These are phyloP conservation scores for Danio albolineatus DNA, from an alignment of 2,797 vertebrate genomes.

Conservation along the genomic window DNA sequence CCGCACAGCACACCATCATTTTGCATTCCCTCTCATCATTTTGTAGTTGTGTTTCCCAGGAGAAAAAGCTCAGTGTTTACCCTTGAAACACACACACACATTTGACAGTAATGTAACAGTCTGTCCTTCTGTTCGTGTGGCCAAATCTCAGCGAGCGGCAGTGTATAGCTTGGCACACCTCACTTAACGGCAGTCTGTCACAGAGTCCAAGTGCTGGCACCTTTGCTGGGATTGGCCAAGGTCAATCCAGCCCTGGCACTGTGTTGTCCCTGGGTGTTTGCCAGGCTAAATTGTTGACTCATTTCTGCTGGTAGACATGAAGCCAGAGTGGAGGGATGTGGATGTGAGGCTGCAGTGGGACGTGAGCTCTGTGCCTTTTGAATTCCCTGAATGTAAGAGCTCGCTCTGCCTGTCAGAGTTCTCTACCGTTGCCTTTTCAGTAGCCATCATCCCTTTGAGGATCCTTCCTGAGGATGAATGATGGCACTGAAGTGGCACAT, in stretches of 20 bases:
- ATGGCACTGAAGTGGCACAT: not conserved
- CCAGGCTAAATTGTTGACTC: slow-evolving; percentile 39
- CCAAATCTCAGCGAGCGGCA: not conserved
- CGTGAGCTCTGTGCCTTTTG: slow-evolving; percentile 12
- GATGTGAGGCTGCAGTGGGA: slow-evolving; percentile 23
- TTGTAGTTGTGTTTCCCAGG: slow-evolving; percentile 20
- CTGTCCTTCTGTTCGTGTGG: not conserved
- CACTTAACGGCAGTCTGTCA: slow-evolving; percentile 18
- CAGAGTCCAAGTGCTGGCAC: slow-evolving; percentile 1
- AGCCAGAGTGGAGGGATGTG: not conserved
- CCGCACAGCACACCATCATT: slow-evolving; percentile 26
- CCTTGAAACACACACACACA: not conserved
- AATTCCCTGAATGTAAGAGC: not conserved
- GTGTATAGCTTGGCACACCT: slow-evolving; percentile 8
- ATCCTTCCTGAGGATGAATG: not conserved
- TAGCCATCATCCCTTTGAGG: not conserved
- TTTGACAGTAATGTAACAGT: slow-evolving; percentile 2
- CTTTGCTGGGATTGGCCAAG: slow-evolving; percentile 4
- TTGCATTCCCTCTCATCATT: slow-evolving; percentile 52
- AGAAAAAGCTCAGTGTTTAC: not conserved
- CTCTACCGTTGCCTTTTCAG: not conserved
- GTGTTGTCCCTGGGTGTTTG: slow-evolving; percentile 23
- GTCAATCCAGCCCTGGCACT: slow-evolving; percentile 25
- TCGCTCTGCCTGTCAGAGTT: not conserved
- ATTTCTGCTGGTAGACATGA: slow-evolving; percentile 24